Base-by-base conservation (phyloP, 1,140 invertebrate genomes). In the Lepidostoma basale region DNA sequence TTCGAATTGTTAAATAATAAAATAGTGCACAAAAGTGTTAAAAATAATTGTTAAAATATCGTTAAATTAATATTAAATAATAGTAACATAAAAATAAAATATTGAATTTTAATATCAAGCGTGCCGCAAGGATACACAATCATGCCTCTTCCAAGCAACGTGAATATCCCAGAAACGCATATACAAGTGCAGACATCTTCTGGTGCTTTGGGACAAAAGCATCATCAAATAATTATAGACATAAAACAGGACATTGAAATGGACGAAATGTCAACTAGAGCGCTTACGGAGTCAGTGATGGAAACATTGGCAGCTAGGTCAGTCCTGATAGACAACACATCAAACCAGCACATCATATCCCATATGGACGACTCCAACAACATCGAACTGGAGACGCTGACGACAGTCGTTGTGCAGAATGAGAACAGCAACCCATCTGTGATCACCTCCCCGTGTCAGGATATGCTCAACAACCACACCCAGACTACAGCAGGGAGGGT, bases 241-340 rank as follows among this genome's bases (percentile, higher is more conserved):
- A 83, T 83, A 20, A 83, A 83, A 65, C 81, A 83, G 67, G 82
- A 83, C 45, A 83, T 83, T 49, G 81, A 83, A 49, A 83, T 83
- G 42, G 79, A 83, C 68, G 81, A 83, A 64, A 18, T 83, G 58
- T 83, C 82, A 14, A 83, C 82, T 0, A 72, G 82, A 0, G 81
- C 81, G 2, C 52, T 83, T 23, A 81, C 82, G 1, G 82, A 83
- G 60, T 81, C 79, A 47, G 82, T 83, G 1, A 83, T 83, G 81
- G 82, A 83, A 73, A 81, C 80, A 1, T 74, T 83, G 0, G 82
- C 81, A 1, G 82, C 81, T 5, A 74, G 82, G 0, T 83, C 82
- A 0, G 81, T 82, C 3, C 82, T 83, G 64, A 81, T 83, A 28
- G 81, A 83, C 66, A 82, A 82, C 60, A 75, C 78, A 0, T 9